Evolutionary conservation across 2,113 vertebrate genomes (phyloP).

Genomic region (Anoura caudifer): DNA sequence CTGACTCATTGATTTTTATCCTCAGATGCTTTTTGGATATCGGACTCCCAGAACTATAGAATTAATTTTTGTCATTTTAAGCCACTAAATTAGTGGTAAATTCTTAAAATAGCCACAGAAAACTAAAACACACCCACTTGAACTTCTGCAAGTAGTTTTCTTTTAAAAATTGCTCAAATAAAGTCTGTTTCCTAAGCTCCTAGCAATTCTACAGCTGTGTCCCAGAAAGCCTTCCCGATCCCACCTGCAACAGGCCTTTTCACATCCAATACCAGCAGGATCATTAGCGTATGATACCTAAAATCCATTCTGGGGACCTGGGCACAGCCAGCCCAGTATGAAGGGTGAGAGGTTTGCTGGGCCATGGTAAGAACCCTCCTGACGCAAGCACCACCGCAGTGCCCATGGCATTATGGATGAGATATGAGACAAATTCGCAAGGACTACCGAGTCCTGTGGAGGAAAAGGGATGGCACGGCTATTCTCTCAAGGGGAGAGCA

Average conservation of each 20-base stretch:
- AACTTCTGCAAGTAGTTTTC: not conserved
- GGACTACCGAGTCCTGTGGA: too few species aligned
- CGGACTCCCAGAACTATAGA: not conserved
- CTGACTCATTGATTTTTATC: not conserved
- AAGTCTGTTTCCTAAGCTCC: not conserved
- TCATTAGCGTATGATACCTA: not conserved
- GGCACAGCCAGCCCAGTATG: not conserved
- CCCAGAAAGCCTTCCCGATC: not conserved
- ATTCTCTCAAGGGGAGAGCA: too few species aligned
- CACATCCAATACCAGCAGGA: not conserved
- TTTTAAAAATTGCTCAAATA: not conserved
- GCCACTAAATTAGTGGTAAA: not conserved
- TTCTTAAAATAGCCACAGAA: not conserved
- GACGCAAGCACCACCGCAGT: too few species aligned
- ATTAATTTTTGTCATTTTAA: not conserved
- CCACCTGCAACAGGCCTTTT: not conserved
- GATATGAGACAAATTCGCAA: too few species aligned
- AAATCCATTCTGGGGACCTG: not conserved
- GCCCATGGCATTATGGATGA: too few species aligned
- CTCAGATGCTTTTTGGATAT: not conserved
- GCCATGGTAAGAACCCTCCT: not conserved
- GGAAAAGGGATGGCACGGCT: too few species aligned
- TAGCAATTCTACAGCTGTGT: not conserved
- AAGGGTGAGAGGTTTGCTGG: not conserved
- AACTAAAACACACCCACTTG: not conserved